Base-by-base conservation (phyloP, 2,888 invertebrate genomes). In the Tromatobia lineatoria region DNA sequence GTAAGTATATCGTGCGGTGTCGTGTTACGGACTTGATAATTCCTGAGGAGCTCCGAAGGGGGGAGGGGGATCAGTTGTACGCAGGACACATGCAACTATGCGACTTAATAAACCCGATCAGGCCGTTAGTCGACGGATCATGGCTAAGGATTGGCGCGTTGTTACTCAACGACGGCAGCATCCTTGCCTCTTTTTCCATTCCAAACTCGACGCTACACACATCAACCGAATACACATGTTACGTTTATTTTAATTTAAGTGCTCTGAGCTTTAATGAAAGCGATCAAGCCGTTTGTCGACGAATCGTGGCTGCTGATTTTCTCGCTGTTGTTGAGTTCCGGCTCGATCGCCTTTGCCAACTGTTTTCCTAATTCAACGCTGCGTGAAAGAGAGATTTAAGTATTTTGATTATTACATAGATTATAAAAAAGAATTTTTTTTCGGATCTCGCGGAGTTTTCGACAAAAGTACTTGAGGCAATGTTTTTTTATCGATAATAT, bases 171-270 rank as follows among this genome's bases (percentile, higher is more conserved):
- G 99, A 99, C 0, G 98, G 97, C 92, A 99, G 98, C 88, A 99
- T 99, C 15, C 97, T 97, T 94, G 99, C 98, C 0, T 99, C 99
- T 87, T 99, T 94, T 93, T 99, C 98, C 94, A 99, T 99, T 75
- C 99, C 99, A 88, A 99, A 95, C 94, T 99, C 99, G 69, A 99
- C 99, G 59, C 99, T 99, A 99, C 99, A 99, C 92, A 99, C 99
- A 95, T 99, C 99, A 94, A 97, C 99, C 99, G 99, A 71, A 29
- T 66, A 77, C 71, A 57, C 15, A 71, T 45, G 38, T 67, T 29
- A 67, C 42, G 15, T 71, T 42, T 29, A 25, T 50, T n/a, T 4
- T 52, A 70, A 76, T 78, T 87, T 87, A 89, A 78, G 88, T 88
- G 77, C 94, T 95, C 92, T 96, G 95, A 23, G 95, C 94, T 92